These are phyloP conservation scores for Quiscalus mexicanus DNA, from an alignment of 2,113 vertebrate genomes.

Conservation along the genomic window DNA sequence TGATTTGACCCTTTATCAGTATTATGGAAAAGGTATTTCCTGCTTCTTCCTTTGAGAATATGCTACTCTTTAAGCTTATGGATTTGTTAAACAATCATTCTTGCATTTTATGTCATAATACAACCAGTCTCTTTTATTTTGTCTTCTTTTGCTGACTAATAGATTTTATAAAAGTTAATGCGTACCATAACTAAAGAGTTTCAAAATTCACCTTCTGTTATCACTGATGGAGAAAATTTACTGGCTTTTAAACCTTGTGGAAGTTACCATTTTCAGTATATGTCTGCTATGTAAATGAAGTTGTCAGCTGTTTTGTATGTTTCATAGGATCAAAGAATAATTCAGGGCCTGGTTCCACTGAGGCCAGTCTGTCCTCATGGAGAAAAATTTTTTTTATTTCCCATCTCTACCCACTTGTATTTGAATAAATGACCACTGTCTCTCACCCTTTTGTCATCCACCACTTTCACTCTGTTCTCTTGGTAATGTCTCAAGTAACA, in stretches of 20 bases:
- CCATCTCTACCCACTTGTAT: not conserved
- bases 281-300: not conserved
- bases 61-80: not conserved
- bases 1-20: not conserved
- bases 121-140: not conserved
- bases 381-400: not conserved
- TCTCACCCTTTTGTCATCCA: not conserved
- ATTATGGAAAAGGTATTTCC: not conserved
- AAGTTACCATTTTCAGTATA: not conserved
- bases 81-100: not conserved
- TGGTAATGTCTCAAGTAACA: not conserved
- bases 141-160: not conserved
- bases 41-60: not conserved
- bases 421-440: not conserved
- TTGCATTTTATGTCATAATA: not conserved
- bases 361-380: not conserved
- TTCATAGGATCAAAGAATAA: not conserved
- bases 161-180: not conserved
- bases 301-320: not conserved
- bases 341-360: not conserved
- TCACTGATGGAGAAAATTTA: not conserved
- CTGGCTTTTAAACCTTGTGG: not conserved
- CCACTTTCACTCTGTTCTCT: not conserved
- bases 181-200: not conserved
- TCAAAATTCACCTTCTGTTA: not conserved